phyloP scores from a whole-genome alignment of 2,113 vertebrate species.

The Chiloscyllium plagiosum region DNA sequence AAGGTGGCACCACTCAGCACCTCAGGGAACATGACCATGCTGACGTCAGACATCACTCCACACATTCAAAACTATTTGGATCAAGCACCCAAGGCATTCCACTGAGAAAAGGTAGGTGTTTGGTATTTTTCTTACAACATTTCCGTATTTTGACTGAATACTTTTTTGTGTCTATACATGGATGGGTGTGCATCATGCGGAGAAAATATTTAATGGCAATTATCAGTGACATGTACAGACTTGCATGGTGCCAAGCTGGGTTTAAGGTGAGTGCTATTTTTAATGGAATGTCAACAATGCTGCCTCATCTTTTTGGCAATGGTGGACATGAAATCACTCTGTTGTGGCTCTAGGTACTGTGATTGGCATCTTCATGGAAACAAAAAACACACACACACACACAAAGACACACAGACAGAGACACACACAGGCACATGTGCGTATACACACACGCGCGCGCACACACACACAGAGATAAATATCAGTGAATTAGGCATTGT shows the following conservation, averaged over 20 bases:
- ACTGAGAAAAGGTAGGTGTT: not conserved
- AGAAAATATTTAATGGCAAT: not conserved
- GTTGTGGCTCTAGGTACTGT: not conserved
- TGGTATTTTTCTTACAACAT: not conserved
- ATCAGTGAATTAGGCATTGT: too few relatives aligned
- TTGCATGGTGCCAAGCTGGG: not conserved
- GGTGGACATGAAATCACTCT: not conserved
- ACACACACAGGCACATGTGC: too few relatives aligned
- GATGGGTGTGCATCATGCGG: not conserved
- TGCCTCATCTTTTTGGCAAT: not conserved
- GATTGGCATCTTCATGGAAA: not conserved
- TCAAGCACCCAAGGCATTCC: not conserved
- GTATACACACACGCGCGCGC: too few relatives aligned
- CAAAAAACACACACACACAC: not conserved
- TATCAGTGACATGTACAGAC: not conserved
- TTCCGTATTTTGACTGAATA: not conserved
- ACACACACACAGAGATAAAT: too few relatives aligned
- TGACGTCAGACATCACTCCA: not conserved
- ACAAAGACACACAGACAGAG: too few relatives aligned
- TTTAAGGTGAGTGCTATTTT: not conserved
- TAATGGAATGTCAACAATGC: not conserved
- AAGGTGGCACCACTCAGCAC: not conserved
- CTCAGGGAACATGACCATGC: not conserved
- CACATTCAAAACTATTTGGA: not conserved
- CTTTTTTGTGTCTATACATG: not conserved